Base-by-base conservation (phyloP, 2,888 invertebrate genomes). In the Agriopis leucophaearia region DNA sequence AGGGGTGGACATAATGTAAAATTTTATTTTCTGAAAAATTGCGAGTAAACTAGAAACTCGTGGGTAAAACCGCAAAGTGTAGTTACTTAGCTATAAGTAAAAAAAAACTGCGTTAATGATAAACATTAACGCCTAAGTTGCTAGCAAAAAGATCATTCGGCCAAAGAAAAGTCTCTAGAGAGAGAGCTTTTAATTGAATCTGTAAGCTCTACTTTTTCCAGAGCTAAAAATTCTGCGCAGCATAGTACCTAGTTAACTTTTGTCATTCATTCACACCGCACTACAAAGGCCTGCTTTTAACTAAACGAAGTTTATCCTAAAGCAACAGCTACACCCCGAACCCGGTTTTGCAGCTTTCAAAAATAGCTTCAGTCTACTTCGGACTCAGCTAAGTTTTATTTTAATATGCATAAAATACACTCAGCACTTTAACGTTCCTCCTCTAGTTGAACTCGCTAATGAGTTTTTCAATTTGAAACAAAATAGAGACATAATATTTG, bases 261-360 rank as follows among this genome's bases (percentile, higher is more conserved):
- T 81, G 78, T 81, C 80, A 78, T 77, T 76, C 68, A 72, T 75
- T 82, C 77, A 72, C 75, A 75, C 72, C 77, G 69, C 75, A 78
- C 73, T 73, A 81, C 79, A 83, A 81, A 84, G 77, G 83, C 78
- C 76, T 75, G 82, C 81, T 85, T 86, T 87, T 80, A 81, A 81
- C 81, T 80, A 80, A 81, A 80, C 79, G 75, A 81, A 84, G 78
- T 83, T 85, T 84, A 86, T 86, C 81, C 81, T 75, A 80, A 79
- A 76, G 82, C 82, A 85, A 84, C 80, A 83, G 75, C 72, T 72
- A 64, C 75, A 74, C 73, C 27, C 27, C 27, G 80, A 81, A 79
- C 77, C 79, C 77, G 76, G 72, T 73, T 74, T 73, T 76, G 74
- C 74, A 72, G 79, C 67, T 78, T 80, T 80, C 74, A 77, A 83